Percentiles rank a stretch among this genome's conserved stretches.
phyloP scores from a whole-genome alignment of 2,888 invertebrate species.

The Sesamia inferens region DNA sequence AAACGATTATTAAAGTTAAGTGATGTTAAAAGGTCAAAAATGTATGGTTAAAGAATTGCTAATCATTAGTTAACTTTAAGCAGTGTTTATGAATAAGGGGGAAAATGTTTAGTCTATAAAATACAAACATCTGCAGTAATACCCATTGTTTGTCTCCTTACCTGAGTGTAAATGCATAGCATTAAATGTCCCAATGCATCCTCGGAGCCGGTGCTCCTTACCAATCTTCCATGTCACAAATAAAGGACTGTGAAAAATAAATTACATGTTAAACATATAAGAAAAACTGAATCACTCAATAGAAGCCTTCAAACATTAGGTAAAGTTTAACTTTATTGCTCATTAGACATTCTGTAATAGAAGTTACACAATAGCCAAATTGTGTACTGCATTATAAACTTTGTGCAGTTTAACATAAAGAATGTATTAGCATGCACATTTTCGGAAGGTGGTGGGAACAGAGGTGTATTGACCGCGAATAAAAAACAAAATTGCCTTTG shows the following conservation, averaged over 20 bases:
- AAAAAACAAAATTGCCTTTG: conserved; percentile 50
- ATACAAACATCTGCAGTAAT: conserved; percentile 16
- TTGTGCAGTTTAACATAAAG: conserved; percentile 49
- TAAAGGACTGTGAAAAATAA: conserved; percentile 93
- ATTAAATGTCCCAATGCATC: conserved; percentile 99
- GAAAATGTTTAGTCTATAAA: conserved; percentile 17
- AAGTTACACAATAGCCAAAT: conserved; percentile 45
- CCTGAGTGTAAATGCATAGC: conserved; percentile 98
- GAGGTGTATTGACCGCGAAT: conserved; percentile 63
- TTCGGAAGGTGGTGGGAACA: conserved; percentile 53
- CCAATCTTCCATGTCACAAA: conserved; percentile 99
- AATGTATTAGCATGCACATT: conserved; percentile 59
- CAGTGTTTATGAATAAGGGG: no score
- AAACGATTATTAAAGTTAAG: no score
- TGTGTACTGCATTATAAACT: conserved; percentile 54
- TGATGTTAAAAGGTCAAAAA: no score
- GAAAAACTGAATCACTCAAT: conserved; percentile 4
- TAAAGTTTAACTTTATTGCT: conserved; percentile 32
- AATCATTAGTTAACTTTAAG: no score
- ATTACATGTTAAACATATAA: conserved; percentile 19
- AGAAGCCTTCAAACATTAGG: conserved; percentile 13
- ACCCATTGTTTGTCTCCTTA: conserved; percentile 53
- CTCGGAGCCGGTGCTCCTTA: conserved; percentile 97
- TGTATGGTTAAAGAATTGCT: no score
- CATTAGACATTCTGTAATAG: conserved; percentile 36